These are phyloP conservation scores for Temnothorax unifasciatus DNA, from an alignment of 2,888 invertebrate species.

Conservation along the genomic window DNA sequence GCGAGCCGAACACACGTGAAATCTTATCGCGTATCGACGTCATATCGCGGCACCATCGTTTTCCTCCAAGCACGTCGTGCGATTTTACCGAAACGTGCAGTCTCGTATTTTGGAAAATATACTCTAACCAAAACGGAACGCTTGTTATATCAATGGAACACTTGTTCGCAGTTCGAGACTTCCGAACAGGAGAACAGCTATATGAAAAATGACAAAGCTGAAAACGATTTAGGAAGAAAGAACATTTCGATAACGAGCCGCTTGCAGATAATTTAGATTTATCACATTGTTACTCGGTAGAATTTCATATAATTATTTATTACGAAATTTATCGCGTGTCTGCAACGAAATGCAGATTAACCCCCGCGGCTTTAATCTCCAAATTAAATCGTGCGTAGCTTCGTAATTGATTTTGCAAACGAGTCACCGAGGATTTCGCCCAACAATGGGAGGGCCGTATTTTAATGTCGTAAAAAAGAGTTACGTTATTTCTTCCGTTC, in stretches of 20 bases:
- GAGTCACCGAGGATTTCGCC: neutral
- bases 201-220: neutral
- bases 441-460: slow-evolving; percentile 4
- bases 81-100: neutral
- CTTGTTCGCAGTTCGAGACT: neutral
- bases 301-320: slow-evolving; percentile 17
- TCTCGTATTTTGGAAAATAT: slow-evolving; percentile 33
- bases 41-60: slow-evolving; percentile 8
- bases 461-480: neutral
- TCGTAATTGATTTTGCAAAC: slow-evolving; percentile 31
- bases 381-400: slow-evolving; percentile 21
- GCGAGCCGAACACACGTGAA: slow-evolving; percentile 24
- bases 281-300: neutral
- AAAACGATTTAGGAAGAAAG: neutral
- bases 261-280: slow-evolving; percentile 2
- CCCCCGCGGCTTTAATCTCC: slow-evolving; percentile 11
- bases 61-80: neutral
- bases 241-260: neutral
- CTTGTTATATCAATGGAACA: neutral
- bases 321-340: neutral
- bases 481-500: slow-evolving; percentile 21
- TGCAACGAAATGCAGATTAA: slow-evolving; percentile 19
- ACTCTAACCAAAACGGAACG: neutral
- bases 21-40: slow-evolving; percentile 43
- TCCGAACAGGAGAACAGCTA: neutral